These are phyloP conservation scores for Nyleta sp. DNA, from an alignment of 2,888 invertebrate genomes.

Conservation along the genomic window DNA sequence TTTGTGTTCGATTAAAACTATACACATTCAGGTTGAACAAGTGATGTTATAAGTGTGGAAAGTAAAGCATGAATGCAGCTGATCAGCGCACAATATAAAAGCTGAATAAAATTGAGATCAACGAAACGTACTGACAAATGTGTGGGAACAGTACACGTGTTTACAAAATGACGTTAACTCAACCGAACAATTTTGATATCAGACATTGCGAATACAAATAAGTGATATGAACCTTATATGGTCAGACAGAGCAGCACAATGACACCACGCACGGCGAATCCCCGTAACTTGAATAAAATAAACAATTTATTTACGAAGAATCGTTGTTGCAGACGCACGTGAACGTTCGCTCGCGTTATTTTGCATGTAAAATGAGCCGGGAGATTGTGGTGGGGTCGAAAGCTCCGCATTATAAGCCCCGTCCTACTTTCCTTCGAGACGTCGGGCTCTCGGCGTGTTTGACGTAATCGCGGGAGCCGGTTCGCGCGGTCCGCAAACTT, in stretches of 20 bases:
- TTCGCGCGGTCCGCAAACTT: constrained; percentile 48
- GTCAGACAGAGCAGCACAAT: neutral
- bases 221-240: too few species aligned
- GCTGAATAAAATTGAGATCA: too few species aligned
- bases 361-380: constrained; percentile 31
- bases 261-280: neutral
- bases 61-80: too few species aligned
- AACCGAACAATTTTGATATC: too few species aligned
- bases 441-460: constrained; percentile 12
- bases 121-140: too few species aligned
- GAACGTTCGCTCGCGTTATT: constrained; percentile 20
- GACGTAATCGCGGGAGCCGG: constrained; percentile 20
- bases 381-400: neutral
- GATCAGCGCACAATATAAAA: too few species aligned
- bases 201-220: neutral
- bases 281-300: constrained; percentile 44
- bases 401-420: constrained; percentile 13
- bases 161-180: too few species aligned
- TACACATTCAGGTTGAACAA: too few species aligned
- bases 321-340: constrained; percentile 2
- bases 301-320: constrained; percentile 36
- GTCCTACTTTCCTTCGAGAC: constrained; percentile 30
- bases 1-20: too few species aligned
- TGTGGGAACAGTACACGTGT: too few species aligned
- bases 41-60: too few species aligned